Percentiles rank a stretch among this genome's conserved stretches.
Conservation (phyloP, 1,140 invertebrate genomes). For the Trialeurodes vaporariorum region DNA sequence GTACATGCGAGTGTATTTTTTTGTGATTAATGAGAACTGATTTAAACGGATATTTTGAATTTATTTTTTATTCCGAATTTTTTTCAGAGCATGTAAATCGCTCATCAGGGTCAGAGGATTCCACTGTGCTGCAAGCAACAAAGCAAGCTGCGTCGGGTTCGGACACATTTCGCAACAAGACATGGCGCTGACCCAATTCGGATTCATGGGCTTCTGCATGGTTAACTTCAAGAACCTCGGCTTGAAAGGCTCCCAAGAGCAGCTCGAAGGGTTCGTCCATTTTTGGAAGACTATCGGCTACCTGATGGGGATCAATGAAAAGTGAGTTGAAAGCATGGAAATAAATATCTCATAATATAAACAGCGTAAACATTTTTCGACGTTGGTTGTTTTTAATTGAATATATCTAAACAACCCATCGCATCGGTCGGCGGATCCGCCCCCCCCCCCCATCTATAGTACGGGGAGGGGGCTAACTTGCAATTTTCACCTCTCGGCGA, state of each 20-base stretch:
- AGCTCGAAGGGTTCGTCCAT: slow-evolving; percentile 65
- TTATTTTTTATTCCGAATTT: background rate
- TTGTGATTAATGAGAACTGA: too few species aligned
- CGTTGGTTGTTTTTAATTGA: too few species aligned
- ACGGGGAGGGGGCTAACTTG: too few species aligned
- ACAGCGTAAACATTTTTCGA: too few species aligned
- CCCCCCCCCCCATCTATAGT: too few species aligned
- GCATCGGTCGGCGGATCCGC: too few species aligned
- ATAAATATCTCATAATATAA: too few species aligned
- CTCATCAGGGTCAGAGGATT: slow-evolving; percentile 48
- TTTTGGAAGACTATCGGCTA: slow-evolving; percentile 73
- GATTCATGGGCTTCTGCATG: slow-evolving; percentile 68
- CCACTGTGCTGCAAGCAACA: slow-evolving; percentile 44
- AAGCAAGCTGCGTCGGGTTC: slow-evolving; percentile 34
- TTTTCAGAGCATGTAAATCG: slow-evolving; percentile 38
- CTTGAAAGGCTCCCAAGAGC: slow-evolving; percentile 39
- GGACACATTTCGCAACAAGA: slow-evolving; percentile 51
- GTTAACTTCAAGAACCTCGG: slow-evolving; percentile 52
- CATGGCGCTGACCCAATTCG: slow-evolving; percentile 72
- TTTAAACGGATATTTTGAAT: too few species aligned
- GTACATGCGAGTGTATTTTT: too few species aligned
- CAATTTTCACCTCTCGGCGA: too few species aligned
- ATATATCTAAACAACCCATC: too few species aligned
- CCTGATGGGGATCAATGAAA: slow-evolving; percentile 68
- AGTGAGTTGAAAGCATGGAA: slow-evolving; percentile 39